Percentiles rank a stretch among this genome's conserved stretches.
Evolutionary conservation across 2,797 vertebrate genomes (phyloP).

Genomic region (Pangasius sanitwongsei): DNA sequence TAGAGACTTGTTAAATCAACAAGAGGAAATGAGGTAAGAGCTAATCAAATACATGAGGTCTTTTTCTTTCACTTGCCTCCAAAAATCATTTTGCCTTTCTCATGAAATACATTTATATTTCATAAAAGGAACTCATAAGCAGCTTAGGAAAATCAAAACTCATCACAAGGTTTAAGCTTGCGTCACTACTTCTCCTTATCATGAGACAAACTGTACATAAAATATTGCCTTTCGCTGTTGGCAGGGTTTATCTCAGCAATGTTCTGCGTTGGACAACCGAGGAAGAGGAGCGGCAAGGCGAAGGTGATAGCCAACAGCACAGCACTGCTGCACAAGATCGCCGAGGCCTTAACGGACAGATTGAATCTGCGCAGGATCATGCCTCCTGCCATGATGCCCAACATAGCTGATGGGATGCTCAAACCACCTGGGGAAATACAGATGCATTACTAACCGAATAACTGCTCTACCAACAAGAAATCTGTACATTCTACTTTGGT

Average conservation of each 20-base stretch:
- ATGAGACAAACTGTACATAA: background rate
- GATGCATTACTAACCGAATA: background rate
- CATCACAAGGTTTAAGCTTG: background rate
- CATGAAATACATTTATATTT: background rate
- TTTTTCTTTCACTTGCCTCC: background rate
- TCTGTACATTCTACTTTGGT: background rate
- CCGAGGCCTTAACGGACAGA: constrained; percentile 75
- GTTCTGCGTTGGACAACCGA: constrained; percentile 85
- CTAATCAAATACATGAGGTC: background rate
- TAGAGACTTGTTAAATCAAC: background rate
- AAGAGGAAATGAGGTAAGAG: background rate
- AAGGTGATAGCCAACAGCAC: constrained; percentile 72
- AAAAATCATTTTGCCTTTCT: background rate
- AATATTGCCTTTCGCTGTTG: constrained; percentile 18
- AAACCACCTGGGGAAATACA: constrained; percentile 72
- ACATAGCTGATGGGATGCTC: constrained; percentile 80
- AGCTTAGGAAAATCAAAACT: background rate
- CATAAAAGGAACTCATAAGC: background rate
- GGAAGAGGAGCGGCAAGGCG: constrained; percentile 80
- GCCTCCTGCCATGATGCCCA: constrained; percentile 85
- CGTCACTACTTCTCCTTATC: background rate
- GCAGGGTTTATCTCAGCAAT: constrained; percentile 67
- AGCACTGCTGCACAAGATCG: constrained; percentile 73
- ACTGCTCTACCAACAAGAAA: background rate
- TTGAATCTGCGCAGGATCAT: constrained; percentile 80